phyloP scores from a whole-genome alignment of 2,888 invertebrate genomes.

The Leptinotarsa juncta region DNA sequence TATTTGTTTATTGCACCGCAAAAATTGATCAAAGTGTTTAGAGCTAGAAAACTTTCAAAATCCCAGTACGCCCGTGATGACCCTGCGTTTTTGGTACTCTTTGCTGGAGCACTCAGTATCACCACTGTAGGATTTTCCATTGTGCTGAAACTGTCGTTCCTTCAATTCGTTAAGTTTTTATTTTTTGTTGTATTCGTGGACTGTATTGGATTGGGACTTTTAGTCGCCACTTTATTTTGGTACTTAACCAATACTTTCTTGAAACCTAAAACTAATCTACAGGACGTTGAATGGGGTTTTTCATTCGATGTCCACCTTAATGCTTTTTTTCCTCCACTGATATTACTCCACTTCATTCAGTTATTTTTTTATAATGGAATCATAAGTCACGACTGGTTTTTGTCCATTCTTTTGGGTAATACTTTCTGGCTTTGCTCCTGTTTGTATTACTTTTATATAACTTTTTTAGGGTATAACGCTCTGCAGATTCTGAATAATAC shows the following conservation, averaged over 20 bases:
- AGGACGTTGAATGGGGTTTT: slow-evolving; percentile 98
- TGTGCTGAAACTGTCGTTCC: slow-evolving; percentile 77
- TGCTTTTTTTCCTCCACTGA: slow-evolving; percentile 96
- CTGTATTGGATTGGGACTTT: slow-evolving; percentile 73
- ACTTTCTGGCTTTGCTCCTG: slow-evolving; percentile 90
- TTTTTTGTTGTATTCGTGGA: slow-evolving; percentile 94
- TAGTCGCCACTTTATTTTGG: slow-evolving; percentile 52
- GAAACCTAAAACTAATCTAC: slow-evolving; percentile 73
- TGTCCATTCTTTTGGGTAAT: slow-evolving; percentile 75
- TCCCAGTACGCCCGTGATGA: slow-evolving; percentile 99
- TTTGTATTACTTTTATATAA: slow-evolving; percentile 93
- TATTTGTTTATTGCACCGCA: slow-evolving; percentile 96
- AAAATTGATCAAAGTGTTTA: slow-evolving; percentile 96
- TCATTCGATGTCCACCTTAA: slow-evolving; percentile 99
- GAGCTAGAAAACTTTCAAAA: slow-evolving; percentile 98
- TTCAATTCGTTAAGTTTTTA: slow-evolving; percentile 83
- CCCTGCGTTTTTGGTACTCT: slow-evolving; percentile 95
- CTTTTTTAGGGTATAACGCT: slow-evolving; percentile 94
- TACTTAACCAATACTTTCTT: slow-evolving; percentile 81
- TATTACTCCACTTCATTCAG: slow-evolving; percentile 92
- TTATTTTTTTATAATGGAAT: slow-evolving; percentile 87
- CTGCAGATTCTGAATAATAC: slow-evolving; percentile 88
- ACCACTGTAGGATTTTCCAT: slow-evolving; percentile 92
- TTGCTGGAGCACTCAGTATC: slow-evolving; percentile 85
- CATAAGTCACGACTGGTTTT: slow-evolving; percentile 54